phyloP scores from a whole-genome alignment of 2,888 invertebrate species.

The Drosophila mimetica region DNA sequence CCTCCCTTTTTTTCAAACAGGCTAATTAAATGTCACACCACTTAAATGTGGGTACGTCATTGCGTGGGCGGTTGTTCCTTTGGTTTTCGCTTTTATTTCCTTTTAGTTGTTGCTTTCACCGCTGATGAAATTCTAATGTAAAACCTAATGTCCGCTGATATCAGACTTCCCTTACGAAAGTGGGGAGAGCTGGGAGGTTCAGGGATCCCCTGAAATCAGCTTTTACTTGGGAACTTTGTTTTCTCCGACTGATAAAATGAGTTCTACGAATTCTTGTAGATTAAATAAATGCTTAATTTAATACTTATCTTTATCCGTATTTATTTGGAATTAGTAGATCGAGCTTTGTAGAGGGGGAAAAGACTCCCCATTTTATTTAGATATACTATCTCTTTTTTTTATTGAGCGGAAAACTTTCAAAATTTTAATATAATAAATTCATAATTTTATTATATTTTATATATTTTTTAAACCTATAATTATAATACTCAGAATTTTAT shows the following conservation, averaged over 20 bases:
- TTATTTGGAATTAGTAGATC: too few species aligned
- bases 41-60: constrained; percentile 41
- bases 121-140: constrained; percentile 44
- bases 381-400: too few species aligned
- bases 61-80: constrained; percentile 35
- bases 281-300: not conserved
- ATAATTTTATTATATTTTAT: too few species aligned
- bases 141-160: constrained; percentile 51
- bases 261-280: not conserved
- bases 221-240: not conserved
- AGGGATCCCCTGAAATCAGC: constrained; percentile 1
- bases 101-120: constrained; percentile 15
- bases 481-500: too few species aligned
- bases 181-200: not conserved
- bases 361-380: too few species aligned
- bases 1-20: constrained; percentile 14
- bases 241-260: not conserved
- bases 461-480: too few species aligned
- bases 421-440: too few species aligned
- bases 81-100: constrained; percentile 36
- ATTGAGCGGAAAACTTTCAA: too few species aligned
- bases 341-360: too few species aligned
- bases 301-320: not conserved
- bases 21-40: constrained; percentile 62
- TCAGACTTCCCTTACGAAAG: constrained; percentile 24